Evolutionary conservation across 2,888 invertebrate species (phyloP).

Genomic region (Melanophora roralis): DNA sequence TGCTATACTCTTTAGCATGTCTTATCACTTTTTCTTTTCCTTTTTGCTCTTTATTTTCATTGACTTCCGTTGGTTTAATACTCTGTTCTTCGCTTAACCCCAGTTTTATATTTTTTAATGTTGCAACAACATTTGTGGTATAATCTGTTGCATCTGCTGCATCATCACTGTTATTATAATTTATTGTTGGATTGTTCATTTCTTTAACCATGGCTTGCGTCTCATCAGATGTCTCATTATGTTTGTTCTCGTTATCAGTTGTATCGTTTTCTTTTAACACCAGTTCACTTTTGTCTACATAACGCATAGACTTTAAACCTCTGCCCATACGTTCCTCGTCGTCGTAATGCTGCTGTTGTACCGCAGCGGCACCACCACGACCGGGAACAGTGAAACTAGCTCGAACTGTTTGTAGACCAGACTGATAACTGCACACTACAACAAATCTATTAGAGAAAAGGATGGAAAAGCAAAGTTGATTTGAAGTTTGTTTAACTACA

Average conservation of each 20-base stretch:
- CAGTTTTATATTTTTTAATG: constrained; percentile 67
- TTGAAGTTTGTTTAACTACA: not conserved
- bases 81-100: constrained; percentile 66
- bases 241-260: constrained; percentile 2
- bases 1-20: not conserved
- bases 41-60: constrained; percentile 40
- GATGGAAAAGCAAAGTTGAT: not conserved
- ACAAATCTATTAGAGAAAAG: constrained; percentile 80
- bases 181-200: constrained; percentile 55
- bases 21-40: constrained; percentile 12
- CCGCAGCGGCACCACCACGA: constrained; percentile 77
- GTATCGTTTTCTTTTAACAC: constrained; percentile 69
- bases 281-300: constrained; percentile 75
- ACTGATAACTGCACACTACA: constrained; percentile 88
- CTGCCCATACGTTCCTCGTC: constrained; percentile 72
- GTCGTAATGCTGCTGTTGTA: constrained; percentile 71
- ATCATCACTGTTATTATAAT: constrained; percentile 20
- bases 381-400: constrained; percentile 86
- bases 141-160: constrained; percentile 26
- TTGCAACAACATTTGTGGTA: constrained; percentile 63
- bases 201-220: constrained; percentile 59
- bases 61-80: constrained; percentile 64
- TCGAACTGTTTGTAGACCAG: constrained; percentile 88
- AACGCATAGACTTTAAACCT: constrained; percentile 74
- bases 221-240: constrained; percentile 49